Conservation (phyloP, 2,113 vertebrate genomes). For the Hyaena hyaena region DNA sequence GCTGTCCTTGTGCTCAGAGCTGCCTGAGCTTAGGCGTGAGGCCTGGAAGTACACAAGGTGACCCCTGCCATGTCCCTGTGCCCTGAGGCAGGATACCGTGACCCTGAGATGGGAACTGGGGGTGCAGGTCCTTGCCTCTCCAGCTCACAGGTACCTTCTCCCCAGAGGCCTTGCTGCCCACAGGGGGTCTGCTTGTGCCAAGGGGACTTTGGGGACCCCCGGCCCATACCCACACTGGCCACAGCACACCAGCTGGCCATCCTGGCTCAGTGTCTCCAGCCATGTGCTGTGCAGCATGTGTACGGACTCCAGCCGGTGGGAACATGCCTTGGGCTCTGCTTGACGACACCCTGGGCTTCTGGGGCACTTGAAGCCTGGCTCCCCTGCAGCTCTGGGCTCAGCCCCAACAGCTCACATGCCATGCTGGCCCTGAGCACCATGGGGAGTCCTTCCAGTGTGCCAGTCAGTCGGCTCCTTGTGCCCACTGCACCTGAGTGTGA, state of each 20-base stretch:
- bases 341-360: neutral
- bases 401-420: neutral
- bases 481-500: neutral
- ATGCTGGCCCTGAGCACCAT: neutral
- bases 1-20: neutral
- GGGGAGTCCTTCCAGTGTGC: neutral
- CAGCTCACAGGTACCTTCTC: neutral
- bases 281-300: neutral
- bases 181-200: fast-evolving
- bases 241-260: neutral
- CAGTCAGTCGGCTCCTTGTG: fast-evolving
- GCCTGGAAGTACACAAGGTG: neutral
- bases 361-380: neutral
- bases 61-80: neutral
- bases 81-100: neutral
- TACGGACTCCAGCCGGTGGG: neutral
- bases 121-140: neutral
- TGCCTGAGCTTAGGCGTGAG: neutral
- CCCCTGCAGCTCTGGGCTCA: neutral
- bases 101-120: neutral
- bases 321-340: neutral
- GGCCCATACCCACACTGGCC: no score
- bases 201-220: neutral
- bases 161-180: neutral
- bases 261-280: neutral